Evolutionary conservation across 92 coral and sea anemone species (phyloP), one percentile per base, ranked within the genome.

Genomic region (Paramuricea clavata): DNA sequence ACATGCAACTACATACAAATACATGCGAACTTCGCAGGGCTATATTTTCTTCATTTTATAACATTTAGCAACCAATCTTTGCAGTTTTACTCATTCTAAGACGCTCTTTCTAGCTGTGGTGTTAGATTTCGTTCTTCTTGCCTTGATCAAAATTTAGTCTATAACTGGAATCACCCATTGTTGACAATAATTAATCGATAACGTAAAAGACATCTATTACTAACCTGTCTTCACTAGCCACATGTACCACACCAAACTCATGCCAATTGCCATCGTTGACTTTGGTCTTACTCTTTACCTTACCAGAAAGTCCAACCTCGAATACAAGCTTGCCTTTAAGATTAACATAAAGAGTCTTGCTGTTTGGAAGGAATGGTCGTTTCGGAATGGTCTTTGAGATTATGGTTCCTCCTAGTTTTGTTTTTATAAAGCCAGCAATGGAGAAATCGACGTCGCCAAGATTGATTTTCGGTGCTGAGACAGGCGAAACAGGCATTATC

Each of bases 401-500:
- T 5, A 79, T 36, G 9, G 84, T 79, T 17, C 84, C 84, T 30
- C 84, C 84, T 54, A 3, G 15, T 39, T 79, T 61, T 15, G 84
- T 79, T 19, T 79, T 61, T 12, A 79, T 79, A 31, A 17, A 79
- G 13, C 84, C 84, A 35, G 84, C 84, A 27, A 79, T 59, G 17
- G 84, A 79, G 84, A 79, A 79, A 43, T 79, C 84, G 17, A 79
- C 84, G 43, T 79, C 70, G 15, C 84, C 84, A 35, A 79, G 39
- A 36, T 79, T 36, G 36, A 79, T 79, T 10, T 26, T 60, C 34
- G 84, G 19, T 76, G 68, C 26, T 13, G 39, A 28, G 6, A 16
- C 72, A 28, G 72, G 72, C 28, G 84, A 57, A 17, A 61, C 72
- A 0, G 73, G 54, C 52, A 79, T 3, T 25, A 12, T 28, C 31